phyloP scores from a whole-genome alignment of 2,113 vertebrate genomes.

The Ictalurus furcatus region DNA sequence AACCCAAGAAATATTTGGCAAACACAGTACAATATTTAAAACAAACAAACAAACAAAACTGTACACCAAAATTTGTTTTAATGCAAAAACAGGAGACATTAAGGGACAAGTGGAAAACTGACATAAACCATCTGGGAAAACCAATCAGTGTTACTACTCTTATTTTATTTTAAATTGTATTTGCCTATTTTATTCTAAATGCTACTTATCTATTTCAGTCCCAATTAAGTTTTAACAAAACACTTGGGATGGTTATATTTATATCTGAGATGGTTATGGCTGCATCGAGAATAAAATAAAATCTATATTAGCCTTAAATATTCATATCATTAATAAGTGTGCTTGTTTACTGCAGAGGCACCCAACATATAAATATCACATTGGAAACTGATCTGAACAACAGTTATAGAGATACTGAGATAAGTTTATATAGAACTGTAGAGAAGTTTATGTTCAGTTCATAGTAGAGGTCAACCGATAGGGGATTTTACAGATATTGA shows the following conservation, averaged over 20 bases:
- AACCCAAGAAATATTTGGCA: not conserved
- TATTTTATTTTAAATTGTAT: not conserved
- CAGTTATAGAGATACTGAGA: not conserved
- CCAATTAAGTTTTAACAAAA: not conserved
- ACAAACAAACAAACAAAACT: no score
- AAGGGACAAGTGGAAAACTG: not conserved
- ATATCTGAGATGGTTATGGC: not conserved
- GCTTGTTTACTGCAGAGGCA: not conserved
- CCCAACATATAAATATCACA: not conserved
- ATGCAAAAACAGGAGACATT: not conserved
- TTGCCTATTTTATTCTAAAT: not conserved
- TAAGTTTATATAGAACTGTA: no score
- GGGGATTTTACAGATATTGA: no score
- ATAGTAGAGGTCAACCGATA: no score
- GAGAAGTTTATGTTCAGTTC: no score
- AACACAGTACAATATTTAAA: not conserved
- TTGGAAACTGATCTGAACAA: not conserved
- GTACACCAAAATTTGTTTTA: not conserved
- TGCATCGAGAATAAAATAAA: not conserved
- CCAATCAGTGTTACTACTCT: not conserved
- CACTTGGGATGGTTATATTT: not conserved
- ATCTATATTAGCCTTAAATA: not conserved
- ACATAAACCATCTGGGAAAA: not conserved
- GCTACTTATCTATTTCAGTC: not conserved
- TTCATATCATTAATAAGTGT: not conserved